phyloP scores from a whole-genome alignment of 2,113 vertebrate genomes.

The Phycodurus eques region DNA sequence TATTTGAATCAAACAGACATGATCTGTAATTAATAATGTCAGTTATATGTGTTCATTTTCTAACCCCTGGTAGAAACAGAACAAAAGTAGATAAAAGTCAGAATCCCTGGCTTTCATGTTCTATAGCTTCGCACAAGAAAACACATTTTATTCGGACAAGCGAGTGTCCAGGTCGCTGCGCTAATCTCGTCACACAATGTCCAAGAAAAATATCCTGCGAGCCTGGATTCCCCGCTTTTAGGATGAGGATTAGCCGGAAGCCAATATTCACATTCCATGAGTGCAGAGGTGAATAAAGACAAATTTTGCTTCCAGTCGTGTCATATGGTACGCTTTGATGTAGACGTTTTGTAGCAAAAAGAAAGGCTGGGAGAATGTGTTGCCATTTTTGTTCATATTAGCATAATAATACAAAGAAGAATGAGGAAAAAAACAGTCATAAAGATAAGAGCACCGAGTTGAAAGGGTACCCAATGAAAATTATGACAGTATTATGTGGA shows the following conservation, averaged over 20 bases:
- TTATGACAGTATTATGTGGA: too few species aligned
- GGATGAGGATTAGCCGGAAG: conserved; percentile 69
- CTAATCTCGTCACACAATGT: conserved; percentile 73
- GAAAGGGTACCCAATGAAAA: neutral
- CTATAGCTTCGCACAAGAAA: conserved; percentile 43
- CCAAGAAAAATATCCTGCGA: conserved; percentile 73
- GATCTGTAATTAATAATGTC: neutral
- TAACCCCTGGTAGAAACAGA: neutral
- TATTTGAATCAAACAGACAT: neutral
- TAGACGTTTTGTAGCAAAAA: conserved; percentile 14
- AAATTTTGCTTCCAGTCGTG: conserved; percentile 43
- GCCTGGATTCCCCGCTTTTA: conserved; percentile 66
- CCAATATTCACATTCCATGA: conserved; percentile 79
- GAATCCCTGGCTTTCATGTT: conserved; percentile 36
- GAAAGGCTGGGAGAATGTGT: neutral
- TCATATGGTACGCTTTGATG: conserved; percentile 20
- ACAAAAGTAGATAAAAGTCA: conserved; percentile 25
- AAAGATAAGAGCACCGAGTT: neutral
- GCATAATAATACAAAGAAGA: neutral
- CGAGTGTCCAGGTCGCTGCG: conserved; percentile 36
- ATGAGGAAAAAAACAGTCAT: neutral
- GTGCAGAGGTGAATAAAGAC: conserved; percentile 57
- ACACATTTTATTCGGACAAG: conserved; percentile 44
- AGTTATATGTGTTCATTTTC: neutral
- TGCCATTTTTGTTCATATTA: neutral